Base-by-base conservation (phyloP, 1,140 invertebrate genomes). In the Leptestheria dahalacensis region DNA sequence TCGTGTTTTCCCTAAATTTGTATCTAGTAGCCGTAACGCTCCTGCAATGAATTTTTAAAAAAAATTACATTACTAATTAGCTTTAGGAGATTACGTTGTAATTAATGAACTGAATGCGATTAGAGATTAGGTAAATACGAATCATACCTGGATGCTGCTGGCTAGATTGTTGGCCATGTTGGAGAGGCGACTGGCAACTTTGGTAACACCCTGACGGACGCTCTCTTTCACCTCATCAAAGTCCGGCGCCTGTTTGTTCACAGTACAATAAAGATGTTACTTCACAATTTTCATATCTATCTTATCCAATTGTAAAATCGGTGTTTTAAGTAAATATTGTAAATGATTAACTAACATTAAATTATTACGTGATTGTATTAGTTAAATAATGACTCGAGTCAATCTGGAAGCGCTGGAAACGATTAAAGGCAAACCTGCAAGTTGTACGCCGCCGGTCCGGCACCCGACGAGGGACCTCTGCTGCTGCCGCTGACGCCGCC, bases 141-240 rank as follows among this genome's bases (percentile, higher is more conserved):
- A 23, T 18, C 2, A 23, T 66, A 75, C 91, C 78, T 95, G 91
- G 68, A 96, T 77, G 63, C 88, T 91, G 59, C 83, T 85, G 78
- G 97, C 92, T 2, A 97, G 85, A 64, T 91, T 91, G 75, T 88
- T 96, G 57, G 94, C 92, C 60, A 98, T 74, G 61, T 83, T 91
- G 65, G 93, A 96, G 12, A 99, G 73, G 68, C 86, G 85, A 3
- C 90, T 93, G 28, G 95, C 94, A 60, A 98, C 93, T 77, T 94
- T 96, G 59, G 87, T 91, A 29, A 98, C 93, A 57, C 95, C 94
- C 73, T 94, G 88, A 65, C 85, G 82, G 6, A 99, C 91, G 65
- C 91, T 92, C 74, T 99, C 95, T 70, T 88, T 90, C 0, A 99
- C 91, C 68, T 97, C 94, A 63, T 95, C 88, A 51, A 98, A 78